Conservation (phyloP, 2,888 invertebrate species). For the Sussaba pulchella region DNA sequence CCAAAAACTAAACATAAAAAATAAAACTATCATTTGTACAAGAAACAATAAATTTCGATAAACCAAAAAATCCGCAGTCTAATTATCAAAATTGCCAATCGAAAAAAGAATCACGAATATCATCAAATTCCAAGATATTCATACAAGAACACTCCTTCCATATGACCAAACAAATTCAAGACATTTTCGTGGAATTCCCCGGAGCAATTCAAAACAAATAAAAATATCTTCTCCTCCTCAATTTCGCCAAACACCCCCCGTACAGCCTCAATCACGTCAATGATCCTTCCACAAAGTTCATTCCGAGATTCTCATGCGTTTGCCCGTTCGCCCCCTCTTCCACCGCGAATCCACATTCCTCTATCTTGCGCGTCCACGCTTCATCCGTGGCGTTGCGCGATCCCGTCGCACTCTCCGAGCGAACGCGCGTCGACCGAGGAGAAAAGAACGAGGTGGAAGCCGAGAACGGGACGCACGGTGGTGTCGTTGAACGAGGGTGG, state of each 20-base stretch:
- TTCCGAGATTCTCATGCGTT: no score
- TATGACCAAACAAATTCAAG: no score
- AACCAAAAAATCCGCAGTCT: no score
- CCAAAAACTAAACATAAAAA: no score
- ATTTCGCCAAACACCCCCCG: neutral
- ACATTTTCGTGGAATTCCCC: neutral
- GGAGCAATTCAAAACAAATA: neutral
- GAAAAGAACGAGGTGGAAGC: conserved; percentile 23
- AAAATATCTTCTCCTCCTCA: conserved; percentile 3
- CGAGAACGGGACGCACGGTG: conserved; percentile 61
- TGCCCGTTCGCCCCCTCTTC: neutral
- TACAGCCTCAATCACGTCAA: neutral
- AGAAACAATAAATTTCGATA: no score
- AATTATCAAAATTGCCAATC: no score
- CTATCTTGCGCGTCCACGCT: neutral
- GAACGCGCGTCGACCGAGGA: conserved; percentile 26
- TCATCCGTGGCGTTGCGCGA: neutral
- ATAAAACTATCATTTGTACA: no score
- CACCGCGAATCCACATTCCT: neutral
- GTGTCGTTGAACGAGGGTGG: conserved; percentile 67
- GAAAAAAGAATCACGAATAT: no score
- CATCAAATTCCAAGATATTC: no score
- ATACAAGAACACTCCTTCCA: no score
- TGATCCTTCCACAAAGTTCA: neutral
- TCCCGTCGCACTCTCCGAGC: no score